A percentile compares a stretch with the other conserved stretches of the same genome.
These are phyloP conservation scores for Gorsachius magnificus DNA, from an alignment of 2,797 vertebrate genomes.

Conservation along the genomic window DNA sequence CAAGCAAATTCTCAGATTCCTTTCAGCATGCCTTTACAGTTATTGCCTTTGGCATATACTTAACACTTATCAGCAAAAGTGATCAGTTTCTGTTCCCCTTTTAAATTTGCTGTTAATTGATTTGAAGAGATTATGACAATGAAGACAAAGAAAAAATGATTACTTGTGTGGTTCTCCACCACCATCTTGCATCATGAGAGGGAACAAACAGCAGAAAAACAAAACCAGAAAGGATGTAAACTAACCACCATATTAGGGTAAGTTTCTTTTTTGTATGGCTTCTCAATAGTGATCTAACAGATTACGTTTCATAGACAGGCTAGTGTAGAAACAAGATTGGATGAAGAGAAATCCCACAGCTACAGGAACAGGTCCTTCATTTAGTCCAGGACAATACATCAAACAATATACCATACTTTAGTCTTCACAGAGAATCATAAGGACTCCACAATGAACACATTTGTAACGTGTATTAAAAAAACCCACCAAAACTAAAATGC, in stretches of 20 bases:
- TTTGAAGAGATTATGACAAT: not conserved
- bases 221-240: not conserved
- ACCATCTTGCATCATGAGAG: not conserved
- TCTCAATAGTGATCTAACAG: not conserved
- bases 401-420: not conserved
- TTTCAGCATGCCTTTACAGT: not conserved
- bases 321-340: not conserved
- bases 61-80: constrained; percentile 3
- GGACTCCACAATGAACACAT: not conserved
- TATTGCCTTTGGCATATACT: not conserved
- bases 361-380: not conserved
- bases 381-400: not conserved
- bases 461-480: not conserved
- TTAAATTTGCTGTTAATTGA: not conserved
- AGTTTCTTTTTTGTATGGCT: not conserved
- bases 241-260: not conserved
- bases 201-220: not conserved
- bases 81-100: not conserved
- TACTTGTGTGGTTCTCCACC: not conserved
- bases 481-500: accelerated
- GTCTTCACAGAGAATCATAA: not conserved
- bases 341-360: not conserved
- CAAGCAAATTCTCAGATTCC: not conserved
- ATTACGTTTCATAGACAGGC: not conserved
- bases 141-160: not conserved